Base-by-base conservation (phyloP, 2,888 invertebrate genomes). In the Entomobrya proxima region DNA sequence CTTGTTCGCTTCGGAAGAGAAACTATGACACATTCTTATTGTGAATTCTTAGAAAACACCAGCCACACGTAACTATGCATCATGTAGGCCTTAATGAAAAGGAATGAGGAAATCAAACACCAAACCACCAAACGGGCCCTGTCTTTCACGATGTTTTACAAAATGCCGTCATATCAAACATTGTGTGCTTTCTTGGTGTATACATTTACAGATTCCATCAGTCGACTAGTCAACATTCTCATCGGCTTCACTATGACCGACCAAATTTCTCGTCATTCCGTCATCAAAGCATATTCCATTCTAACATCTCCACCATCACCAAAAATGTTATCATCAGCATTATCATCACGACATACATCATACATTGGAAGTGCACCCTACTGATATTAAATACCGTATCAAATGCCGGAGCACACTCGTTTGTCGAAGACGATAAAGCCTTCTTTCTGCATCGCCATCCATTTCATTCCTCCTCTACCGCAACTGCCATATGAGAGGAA, bases 91-190 rank as follows among this genome's bases (percentile, higher is more conserved):
- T 50, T 85, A 85, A 85, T 85, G 84, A 85, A 85, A 77, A 78
- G 72, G 84, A 85, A 78, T 78, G 76, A 85, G 84, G 78, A 85
- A 85, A 78, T 85, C 84, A 85, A 78, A 78, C 84, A 84, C 77
- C 83, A 85, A 85, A 78, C 84, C 84, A 84, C 77, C 83, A 85
- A 85, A 78, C 84, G 84, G 78, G 58, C 78, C 78, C 58, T 85
- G 72, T 78, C 84, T 61, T 77, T 83, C 78, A 30, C 11, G 37
- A 72, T 83, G 47, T 50, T 75, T 3, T 50, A 82, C 82, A 82
- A 75, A 76, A 67, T 83, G 77, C 76, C 83, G 50, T 83, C 83
- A 44, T 58, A 84, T 77, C 55, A 84, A 67, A 77, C 52, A 47
- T 77, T 77, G 76, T 77, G 37, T 58, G 61, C 40, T 74, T 32